phyloP scores from a whole-genome alignment of 2,797 vertebrate genomes.

The Peromyscus melanophrys region DNA sequence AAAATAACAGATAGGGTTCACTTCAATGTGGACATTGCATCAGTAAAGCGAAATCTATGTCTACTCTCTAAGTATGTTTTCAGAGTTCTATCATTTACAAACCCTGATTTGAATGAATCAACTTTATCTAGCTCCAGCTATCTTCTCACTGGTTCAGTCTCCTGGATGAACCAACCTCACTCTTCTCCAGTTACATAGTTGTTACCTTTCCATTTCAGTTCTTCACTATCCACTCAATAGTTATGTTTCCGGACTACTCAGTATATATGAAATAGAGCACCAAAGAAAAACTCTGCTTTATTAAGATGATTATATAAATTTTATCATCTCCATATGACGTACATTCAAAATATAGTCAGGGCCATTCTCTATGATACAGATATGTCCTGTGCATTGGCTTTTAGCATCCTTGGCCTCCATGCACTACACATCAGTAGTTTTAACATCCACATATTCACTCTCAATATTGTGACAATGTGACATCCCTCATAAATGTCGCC shows the following conservation, averaged over 20 bases:
- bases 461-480: neutral
- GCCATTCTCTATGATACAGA: neutral
- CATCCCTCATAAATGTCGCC: neutral
- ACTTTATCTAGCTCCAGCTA: conserved; percentile 12
- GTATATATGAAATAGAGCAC: neutral
- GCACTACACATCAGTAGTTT: conserved; percentile 19
- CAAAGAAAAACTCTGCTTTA: neutral
- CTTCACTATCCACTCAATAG: neutral
- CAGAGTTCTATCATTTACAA: conserved; percentile 38
- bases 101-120: conserved; percentile 2
- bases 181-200: neutral
- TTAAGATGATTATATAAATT: conserved; percentile 15
- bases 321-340: neutral
- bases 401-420: neutral
- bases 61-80: conserved; percentile 39
- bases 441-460: neutral
- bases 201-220: conserved; percentile 6
- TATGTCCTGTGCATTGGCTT: neutral
- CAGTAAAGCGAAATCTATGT: neutral
- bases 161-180: neutral
- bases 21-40: conserved; percentile 20
- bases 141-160: neutral
- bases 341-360: neutral
- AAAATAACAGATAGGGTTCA: neutral
- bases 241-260: conserved; percentile 13